Evolutionary conservation across 2,797 vertebrate genomes (phyloP).

Genomic region (Heliangelus exortis): DNA sequence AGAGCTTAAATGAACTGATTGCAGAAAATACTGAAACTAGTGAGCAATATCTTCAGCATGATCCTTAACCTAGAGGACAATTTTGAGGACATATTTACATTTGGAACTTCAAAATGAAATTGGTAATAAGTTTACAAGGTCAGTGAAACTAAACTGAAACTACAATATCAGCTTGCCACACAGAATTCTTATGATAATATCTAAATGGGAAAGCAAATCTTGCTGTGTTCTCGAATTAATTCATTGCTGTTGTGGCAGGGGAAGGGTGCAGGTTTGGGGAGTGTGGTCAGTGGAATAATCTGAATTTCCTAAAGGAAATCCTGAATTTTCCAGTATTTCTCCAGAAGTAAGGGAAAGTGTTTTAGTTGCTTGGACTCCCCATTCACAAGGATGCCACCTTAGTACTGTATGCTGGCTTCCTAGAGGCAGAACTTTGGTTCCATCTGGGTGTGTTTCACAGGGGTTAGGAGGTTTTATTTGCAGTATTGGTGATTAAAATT

Average conservation of each 20-base stretch:
- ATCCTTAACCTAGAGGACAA: not conserved
- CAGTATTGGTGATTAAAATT: not conserved
- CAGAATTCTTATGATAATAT: not conserved
- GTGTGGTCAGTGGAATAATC: not conserved
- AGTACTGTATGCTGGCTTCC: not conserved
- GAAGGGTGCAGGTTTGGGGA: not conserved
- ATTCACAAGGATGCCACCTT: not conserved
- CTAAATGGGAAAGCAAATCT: not conserved
- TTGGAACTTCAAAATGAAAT: not conserved
- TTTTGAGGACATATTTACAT: not conserved
- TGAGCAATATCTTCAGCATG: not conserved
- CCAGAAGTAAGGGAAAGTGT: not conserved
- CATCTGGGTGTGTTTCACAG: not conserved
- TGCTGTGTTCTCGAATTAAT: not conserved
- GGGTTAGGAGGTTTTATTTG: not conserved
- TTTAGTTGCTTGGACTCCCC: not conserved
- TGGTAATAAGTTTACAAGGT: not conserved
- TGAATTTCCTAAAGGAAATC: not conserved
- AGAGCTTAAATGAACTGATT: not conserved
- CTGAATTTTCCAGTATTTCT: not conserved
- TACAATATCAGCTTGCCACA: not conserved
- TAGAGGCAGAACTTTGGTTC: not conserved
- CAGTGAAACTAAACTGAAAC: not conserved
- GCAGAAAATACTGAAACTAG: not conserved
- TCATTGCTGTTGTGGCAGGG: not conserved